Base-by-base conservation (phyloP, 2,113 vertebrate genomes). In the Telmatochromis sp. region DNA sequence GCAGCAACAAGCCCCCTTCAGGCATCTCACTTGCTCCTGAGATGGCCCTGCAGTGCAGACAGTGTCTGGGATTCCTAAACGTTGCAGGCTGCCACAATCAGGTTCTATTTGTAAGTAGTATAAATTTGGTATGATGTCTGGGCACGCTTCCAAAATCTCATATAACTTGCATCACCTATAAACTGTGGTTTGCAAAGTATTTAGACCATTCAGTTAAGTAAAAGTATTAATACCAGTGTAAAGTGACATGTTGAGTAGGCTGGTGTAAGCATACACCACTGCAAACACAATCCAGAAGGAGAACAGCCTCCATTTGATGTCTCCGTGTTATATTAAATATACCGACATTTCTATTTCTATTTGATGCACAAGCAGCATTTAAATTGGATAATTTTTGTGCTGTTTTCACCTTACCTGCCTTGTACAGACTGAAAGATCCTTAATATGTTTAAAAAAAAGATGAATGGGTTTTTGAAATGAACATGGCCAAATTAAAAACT, bases 11-110 rank as follows among this genome's bases (percentile, higher is more conserved):
- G 17, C 40, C 82, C 5, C 53, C 87, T 50, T 79, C 47, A 82
- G 87, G 89, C 87, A 81, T 87, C 45, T 47, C 91, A 92, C 75
- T 90, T 89, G 87, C 89, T 91, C 51, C 54, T 63, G 73, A 79
- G 89, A 81, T 58, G 51, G 63, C 65, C 50, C 84, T 28, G 54
- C 28, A 23, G 50, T 19, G 50, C 40, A 80, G 81, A 71, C 81
- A 33, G 81, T 3, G 63, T 53, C 58, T 10, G 51, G 35, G 88
- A 88, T 86, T 93, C 90, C 84, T 82, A 47, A 82, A 21, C 26
- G 57, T 31, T 50, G 35, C 83, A 50, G 63, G 40, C 84, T 73
- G 19, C 26, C 17, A 82, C 26, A 51, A 81, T 84, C 58, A 71
- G 79, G 57, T 58, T 71, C 11, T 85, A 31, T 85, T 53, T 55